Conservation (phyloP, 2,797 vertebrate species). For the Okamejei kenojei region DNA sequence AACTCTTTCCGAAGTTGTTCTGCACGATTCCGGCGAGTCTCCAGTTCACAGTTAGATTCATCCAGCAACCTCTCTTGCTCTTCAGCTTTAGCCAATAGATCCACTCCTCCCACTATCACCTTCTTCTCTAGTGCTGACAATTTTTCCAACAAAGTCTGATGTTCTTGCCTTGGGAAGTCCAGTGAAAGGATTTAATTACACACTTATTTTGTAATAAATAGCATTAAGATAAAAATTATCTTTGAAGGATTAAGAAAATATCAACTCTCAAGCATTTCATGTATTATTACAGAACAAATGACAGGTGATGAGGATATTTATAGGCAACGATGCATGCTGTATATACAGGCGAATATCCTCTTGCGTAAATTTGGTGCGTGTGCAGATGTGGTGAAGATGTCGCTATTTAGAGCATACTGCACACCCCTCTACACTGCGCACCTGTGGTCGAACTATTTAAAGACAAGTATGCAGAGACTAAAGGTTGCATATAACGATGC, state of each 20-base stretch:
- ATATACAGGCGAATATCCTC: too few species aligned
- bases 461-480: too few species aligned
- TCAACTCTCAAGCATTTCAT: neutral
- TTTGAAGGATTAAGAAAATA: neutral
- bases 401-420: too few species aligned
- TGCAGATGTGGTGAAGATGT: too few species aligned
- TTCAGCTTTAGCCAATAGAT: conserved; percentile 93
- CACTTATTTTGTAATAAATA: conserved; percentile 4
- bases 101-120: conserved; percentile 95
- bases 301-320: too few species aligned
- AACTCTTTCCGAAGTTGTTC: conserved; percentile 91
- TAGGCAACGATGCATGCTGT: too few species aligned
- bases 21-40: conserved; percentile 83
- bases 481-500: too few species aligned
- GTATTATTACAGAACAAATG: too few species aligned
- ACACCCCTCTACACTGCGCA: too few species aligned
- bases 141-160: conserved; percentile 86
- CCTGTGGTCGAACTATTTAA: too few species aligned
- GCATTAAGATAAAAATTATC: neutral
- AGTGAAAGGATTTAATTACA: neutral
- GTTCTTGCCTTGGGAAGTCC: conserved; percentile 72
- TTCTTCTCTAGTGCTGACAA: conserved; percentile 90
- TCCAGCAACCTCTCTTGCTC: conserved; percentile 95
- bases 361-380: too few species aligned
- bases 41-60: conserved; percentile 94